Evolutionary conservation across 2,888 invertebrate genomes (phyloP).

Genomic region (Dorcus hopei): DNA sequence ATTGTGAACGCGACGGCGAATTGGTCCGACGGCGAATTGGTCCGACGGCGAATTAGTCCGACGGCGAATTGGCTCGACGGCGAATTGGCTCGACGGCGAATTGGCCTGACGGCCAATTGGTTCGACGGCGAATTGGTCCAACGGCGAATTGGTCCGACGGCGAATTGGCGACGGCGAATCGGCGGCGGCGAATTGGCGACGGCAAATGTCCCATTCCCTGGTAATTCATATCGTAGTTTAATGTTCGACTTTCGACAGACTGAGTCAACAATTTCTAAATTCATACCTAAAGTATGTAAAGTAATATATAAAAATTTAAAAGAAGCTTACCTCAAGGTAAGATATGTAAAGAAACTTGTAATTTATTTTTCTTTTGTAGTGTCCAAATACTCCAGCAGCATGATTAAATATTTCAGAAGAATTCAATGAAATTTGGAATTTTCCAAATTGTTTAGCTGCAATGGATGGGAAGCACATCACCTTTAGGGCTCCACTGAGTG

Average conservation of each 20-base stretch:
- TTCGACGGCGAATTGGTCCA: too few relatives aligned
- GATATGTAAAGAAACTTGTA: not conserved
- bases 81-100: too few relatives aligned
- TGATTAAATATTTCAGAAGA: slow-evolving; percentile 8
- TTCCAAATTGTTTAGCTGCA: slow-evolving; percentile 29
- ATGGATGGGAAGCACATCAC: slow-evolving; percentile 30
- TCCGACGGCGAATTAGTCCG: too few relatives aligned
- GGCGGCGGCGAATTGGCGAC: too few relatives aligned
- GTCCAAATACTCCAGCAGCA: slow-evolving; percentile 3
- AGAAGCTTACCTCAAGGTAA: slow-evolving; percentile 10
- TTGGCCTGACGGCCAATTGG: too few relatives aligned
- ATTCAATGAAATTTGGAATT: slow-evolving; percentile 23
- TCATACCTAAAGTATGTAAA: slow-evolving; percentile 8
- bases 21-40: too few relatives aligned
- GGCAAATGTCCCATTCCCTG: too few relatives aligned
- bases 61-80: too few relatives aligned
- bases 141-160: too few relatives aligned
- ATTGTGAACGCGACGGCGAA: too few relatives aligned
- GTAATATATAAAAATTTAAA: slow-evolving; percentile 8
- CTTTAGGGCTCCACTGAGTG: slow-evolving; percentile 17
- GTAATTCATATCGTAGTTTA: slow-evolving; percentile 13
- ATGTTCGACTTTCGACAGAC: slow-evolving; percentile 4
- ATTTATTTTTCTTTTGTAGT: slow-evolving; percentile 1
- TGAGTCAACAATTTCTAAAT: slow-evolving; percentile 10
- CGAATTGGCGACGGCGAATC: too few relatives aligned